These are phyloP conservation scores for Pollenia labialis DNA, from an alignment of 2,888 invertebrate genomes.

Conservation along the genomic window DNA sequence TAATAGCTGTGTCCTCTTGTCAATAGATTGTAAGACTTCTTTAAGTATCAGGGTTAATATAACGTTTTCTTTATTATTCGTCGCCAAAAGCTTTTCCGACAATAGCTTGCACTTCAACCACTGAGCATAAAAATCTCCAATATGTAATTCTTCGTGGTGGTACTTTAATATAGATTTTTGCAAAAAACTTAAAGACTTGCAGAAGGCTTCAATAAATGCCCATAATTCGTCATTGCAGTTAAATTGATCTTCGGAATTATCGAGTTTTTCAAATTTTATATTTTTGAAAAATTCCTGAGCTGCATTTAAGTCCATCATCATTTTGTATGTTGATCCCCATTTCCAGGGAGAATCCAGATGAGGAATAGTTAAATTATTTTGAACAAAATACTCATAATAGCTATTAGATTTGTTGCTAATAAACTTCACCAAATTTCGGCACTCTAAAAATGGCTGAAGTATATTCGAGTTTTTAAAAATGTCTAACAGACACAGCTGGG, in stretches of 20 bases:
- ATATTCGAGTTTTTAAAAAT: conserved; percentile 50
- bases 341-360: conserved; percentile 66
- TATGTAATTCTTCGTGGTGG: conserved; percentile 51
- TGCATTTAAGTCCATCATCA: conserved; percentile 47
- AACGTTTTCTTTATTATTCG: not conserved
- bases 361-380: conserved; percentile 28
- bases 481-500: conserved; percentile 55
- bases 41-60: not conserved
- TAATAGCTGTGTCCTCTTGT: conserved; percentile 4
- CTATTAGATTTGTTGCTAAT: conserved; percentile 44
- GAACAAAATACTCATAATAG: conserved; percentile 45
- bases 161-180: conserved; percentile 56
- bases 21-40: conserved; percentile 40
- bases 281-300: conserved; percentile 32
- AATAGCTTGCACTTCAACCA: conserved; percentile 65
- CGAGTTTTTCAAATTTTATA: conserved; percentile 45
- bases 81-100: conserved; percentile 31
- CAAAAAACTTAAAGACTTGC: conserved; percentile 28
- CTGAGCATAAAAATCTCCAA: conserved; percentile 66
- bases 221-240: conserved; percentile 38
- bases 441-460: conserved; percentile 40
- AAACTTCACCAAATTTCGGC: conserved; percentile 61
- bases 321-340: conserved; percentile 54
- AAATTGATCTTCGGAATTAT: conserved; percentile 40
- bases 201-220: conserved; percentile 58